phyloP scores from a whole-genome alignment of 2,888 invertebrate genomes.

The Rhagium mordax region DNA sequence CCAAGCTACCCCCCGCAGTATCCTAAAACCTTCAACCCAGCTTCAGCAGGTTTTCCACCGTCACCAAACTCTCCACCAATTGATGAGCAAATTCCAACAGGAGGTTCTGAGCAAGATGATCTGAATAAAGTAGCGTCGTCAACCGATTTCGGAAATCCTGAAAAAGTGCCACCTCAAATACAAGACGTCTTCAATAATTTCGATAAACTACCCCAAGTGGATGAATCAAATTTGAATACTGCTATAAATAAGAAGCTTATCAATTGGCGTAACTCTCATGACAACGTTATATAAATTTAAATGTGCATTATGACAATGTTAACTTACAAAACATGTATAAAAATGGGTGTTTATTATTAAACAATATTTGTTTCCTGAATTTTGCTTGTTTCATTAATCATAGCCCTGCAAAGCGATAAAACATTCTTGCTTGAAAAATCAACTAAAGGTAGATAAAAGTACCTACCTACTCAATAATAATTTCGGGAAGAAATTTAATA shows the following conservation, averaged over 20 bases:
- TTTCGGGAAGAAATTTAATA: too few relatives aligned
- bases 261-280: background rate
- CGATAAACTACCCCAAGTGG: constrained; percentile 6
- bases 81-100: background rate
- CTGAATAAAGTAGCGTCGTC: background rate
- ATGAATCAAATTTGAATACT: background rate
- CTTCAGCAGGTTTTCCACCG: background rate
- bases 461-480: too few relatives aligned
- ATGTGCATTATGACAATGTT: too few relatives aligned
- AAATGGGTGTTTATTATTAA: background rate
- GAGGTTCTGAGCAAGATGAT: constrained; percentile 35
- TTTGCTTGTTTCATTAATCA: background rate
- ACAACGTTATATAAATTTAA: background rate
- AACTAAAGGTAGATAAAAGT: too few relatives aligned
- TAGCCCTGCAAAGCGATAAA: too few relatives aligned
- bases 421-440: too few relatives aligned
- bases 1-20: background rate
- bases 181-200: constrained; percentile 12
- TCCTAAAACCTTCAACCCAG: background rate
- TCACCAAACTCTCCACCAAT: background rate
- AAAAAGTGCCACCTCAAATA: constrained; percentile 15
- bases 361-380: background rate
- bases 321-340: too few relatives aligned
- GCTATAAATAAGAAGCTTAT: background rate
- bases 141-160: background rate